Percentiles rank a stretch among this genome's conserved stretches.
phyloP scores from a whole-genome alignment of 2,113 vertebrate genomes.

The Pteruthius melanotis region DNA sequence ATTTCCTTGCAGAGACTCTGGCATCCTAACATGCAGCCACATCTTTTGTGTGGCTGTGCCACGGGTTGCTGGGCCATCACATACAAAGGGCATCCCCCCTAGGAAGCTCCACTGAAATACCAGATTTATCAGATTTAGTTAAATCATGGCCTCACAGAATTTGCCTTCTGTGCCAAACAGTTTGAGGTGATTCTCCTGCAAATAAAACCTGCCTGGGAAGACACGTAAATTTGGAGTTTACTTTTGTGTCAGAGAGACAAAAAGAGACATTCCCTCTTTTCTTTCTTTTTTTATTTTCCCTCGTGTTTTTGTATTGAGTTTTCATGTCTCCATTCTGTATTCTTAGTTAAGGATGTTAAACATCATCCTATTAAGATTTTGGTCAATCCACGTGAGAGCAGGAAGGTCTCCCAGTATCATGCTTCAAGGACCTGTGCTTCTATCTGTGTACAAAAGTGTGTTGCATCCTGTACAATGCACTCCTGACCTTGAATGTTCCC shows the following conservation, averaged over 20 bases:
- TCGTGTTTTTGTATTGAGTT: neutral
- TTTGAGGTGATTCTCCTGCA: neutral
- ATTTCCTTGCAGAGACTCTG: neutral
- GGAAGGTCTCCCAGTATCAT: neutral
- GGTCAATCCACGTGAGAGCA: neutral
- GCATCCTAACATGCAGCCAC: neutral
- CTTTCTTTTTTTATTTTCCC: neutral
- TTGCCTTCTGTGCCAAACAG: neutral
- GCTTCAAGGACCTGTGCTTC: neutral
- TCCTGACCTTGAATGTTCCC: neutral
- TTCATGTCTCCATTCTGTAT: neutral
- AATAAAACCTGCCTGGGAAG: neutral
- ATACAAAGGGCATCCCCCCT: neutral
- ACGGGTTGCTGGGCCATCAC: neutral
- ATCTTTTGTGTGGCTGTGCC: neutral
- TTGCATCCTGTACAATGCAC: neutral
- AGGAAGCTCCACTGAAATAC: neutral
- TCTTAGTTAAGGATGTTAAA: neutral
- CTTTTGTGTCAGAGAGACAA: neutral
- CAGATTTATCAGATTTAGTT: neutral
- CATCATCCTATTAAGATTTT: neutral
- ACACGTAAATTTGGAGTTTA: neutral
- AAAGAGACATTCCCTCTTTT: fast-evolving
- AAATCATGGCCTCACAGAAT: neutral
- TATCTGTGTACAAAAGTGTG: neutral